Percentiles rank a stretch among this genome's conserved stretches.
phyloP scores from a whole-genome alignment of 2,797 vertebrate species.

The Darevskia mixta region DNA sequence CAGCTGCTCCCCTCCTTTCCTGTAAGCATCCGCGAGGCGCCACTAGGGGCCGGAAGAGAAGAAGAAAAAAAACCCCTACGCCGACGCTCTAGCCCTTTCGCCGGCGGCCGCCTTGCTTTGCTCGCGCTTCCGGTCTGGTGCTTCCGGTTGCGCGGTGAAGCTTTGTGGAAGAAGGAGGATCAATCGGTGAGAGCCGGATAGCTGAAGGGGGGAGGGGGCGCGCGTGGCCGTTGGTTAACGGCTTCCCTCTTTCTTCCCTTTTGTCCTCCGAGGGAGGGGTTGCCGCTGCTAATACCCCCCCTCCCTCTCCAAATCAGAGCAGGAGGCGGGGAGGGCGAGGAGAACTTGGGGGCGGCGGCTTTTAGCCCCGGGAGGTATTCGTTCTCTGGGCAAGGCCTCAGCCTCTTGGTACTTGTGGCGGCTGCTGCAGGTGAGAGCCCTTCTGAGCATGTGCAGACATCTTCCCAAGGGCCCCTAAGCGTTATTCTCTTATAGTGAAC shows the following conservation, averaged over 20 bases:
- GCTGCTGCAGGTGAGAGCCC: neutral
- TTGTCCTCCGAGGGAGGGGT: too few species aligned
- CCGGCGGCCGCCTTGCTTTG: neutral
- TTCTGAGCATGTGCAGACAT: neutral
- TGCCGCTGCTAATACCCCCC: too few species aligned
- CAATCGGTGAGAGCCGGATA: neutral
- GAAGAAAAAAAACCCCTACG: rapidly evolving
- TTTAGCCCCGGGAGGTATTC: neutral
- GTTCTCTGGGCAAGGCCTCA: neutral
- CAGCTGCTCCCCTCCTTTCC: too few species aligned
- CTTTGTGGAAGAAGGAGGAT: too few species aligned
- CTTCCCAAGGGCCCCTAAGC: too few species aligned
- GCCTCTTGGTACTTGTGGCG: too few species aligned
- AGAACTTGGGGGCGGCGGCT: neutral
- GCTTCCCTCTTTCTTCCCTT: too few species aligned
- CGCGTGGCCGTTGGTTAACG: too few species aligned
- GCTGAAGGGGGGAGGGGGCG: too few species aligned
- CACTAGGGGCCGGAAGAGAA: neutral
- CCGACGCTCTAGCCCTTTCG: neutral
- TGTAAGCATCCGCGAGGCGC: too few species aligned
- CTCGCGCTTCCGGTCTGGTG: neutral
- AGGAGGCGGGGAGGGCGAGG: neutral
- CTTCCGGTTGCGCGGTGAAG: neutral
- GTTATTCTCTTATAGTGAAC: too few species aligned
- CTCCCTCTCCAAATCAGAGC: neutral